These are phyloP conservation scores for Myotis brandtii DNA, from an alignment of 2,113 vertebrate species.

Conservation along the genomic window DNA sequence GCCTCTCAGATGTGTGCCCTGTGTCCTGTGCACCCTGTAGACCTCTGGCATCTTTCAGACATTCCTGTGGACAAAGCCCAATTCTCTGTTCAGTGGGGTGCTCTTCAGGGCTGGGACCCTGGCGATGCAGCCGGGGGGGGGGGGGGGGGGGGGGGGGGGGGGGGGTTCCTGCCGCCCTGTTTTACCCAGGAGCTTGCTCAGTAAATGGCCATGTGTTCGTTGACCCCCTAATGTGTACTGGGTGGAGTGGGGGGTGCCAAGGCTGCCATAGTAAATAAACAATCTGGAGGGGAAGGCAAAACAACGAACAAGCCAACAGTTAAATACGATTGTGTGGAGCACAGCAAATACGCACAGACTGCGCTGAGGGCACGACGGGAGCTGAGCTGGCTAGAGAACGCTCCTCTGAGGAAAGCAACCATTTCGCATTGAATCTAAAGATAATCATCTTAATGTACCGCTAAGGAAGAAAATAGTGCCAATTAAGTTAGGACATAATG, in stretches of 20 bases:
- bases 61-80: not conserved
- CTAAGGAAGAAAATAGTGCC: not conserved
- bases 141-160: too few relatives aligned
- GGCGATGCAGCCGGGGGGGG: too few relatives aligned
- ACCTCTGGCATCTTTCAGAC: not conserved
- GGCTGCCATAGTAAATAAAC: not conserved
- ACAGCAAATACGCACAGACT: not conserved
- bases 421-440: not conserved
- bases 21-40: not conserved
- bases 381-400: not conserved
- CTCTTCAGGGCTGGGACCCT: not conserved
- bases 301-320: not conserved
- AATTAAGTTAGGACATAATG: not conserved
- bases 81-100: too few relatives aligned
- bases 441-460: not conserved
- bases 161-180: not conserved
- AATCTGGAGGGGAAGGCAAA: not conserved
- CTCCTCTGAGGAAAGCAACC: not conserved
- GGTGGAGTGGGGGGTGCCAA: not conserved
- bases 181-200: not conserved
- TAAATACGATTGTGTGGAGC: not conserved
- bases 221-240: too few relatives aligned
- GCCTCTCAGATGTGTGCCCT: not conserved
- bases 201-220: not conserved
- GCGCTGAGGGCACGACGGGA: not conserved